phyloP scores from a whole-genome alignment of 2,797 vertebrate species.

The Danio tinwini region DNA sequence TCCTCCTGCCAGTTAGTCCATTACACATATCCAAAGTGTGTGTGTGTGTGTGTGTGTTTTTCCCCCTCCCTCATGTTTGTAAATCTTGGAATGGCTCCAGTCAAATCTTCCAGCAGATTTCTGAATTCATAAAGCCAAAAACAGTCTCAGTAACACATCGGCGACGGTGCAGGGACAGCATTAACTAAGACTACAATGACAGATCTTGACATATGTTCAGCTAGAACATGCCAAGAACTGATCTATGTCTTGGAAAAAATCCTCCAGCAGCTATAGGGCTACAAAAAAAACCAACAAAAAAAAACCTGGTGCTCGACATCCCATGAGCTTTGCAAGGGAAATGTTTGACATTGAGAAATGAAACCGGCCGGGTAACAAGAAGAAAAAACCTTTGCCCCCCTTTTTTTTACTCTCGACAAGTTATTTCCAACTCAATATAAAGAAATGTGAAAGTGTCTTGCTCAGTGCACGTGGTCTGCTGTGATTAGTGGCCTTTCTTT shows the following conservation, averaged over 20 bases:
- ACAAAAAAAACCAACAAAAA: constrained; percentile 29
- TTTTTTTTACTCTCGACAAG: neutral
- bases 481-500: constrained; percentile 44
- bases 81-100: constrained; percentile 45
- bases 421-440: constrained; percentile 31
- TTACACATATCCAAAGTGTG: constrained; percentile 18
- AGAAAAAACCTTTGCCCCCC: neutral
- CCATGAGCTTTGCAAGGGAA: constrained; percentile 28
- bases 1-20: constrained; percentile 45
- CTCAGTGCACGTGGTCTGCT: neutral
- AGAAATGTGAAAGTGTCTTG: constrained; percentile 21
- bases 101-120: constrained; percentile 32
- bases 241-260: constrained; percentile 24
- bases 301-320: constrained; percentile 29
- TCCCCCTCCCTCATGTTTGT: constrained; percentile 16
- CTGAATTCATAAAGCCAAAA: constrained; percentile 32
- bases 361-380: neutral
- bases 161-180: constrained; percentile 44
- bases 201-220: constrained; percentile 42
- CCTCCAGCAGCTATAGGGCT: constrained; percentile 28
- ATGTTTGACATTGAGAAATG: constrained; percentile 45
- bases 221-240: constrained; percentile 40
- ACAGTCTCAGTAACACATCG: constrained; percentile 38
- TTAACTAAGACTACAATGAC: constrained; percentile 48
- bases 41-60: neutral